phyloP scores from a whole-genome alignment of 2,797 vertebrate genomes.

The Urosaurus nigricauda region DNA sequence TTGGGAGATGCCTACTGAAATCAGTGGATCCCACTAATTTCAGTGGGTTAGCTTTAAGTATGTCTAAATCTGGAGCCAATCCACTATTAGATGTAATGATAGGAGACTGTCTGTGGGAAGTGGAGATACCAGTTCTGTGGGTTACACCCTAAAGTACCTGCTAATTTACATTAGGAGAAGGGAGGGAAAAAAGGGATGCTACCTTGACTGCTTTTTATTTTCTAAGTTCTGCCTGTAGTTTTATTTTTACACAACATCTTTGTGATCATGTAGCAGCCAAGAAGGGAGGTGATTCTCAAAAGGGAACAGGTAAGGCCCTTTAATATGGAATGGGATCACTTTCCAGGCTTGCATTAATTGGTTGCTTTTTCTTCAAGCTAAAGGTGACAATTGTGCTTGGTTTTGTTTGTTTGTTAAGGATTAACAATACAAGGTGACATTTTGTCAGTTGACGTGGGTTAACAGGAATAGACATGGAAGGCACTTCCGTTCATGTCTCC shows the following conservation, averaged over 20 bases:
- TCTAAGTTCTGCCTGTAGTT: not conserved
- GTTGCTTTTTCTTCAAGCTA: not conserved
- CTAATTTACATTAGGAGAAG: constrained; percentile 8
- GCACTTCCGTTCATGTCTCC: not conserved
- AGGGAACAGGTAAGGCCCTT: not conserved
- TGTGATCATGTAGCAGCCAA: not conserved
- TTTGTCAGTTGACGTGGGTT: not conserved
- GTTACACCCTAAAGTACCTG: constrained; percentile 27
- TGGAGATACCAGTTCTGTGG: constrained; percentile 24
- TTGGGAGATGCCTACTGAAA: not conserved
- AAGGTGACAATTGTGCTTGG: not conserved
- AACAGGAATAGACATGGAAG: not conserved
- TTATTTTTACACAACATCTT: not conserved
- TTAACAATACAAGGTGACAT: not conserved
- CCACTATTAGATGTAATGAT: not conserved
- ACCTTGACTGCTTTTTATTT: not conserved
- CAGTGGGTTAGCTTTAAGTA: not conserved
- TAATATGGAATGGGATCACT: not conserved
- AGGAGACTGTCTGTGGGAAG: not conserved
- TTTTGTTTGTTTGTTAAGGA: too few species aligned
- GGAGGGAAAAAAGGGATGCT: not conserved
- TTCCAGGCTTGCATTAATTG: not conserved
- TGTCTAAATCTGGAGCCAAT: not conserved
- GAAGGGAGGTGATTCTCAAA: not conserved
- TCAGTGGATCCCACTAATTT: not conserved